Percentiles rank a stretch among this genome's conserved stretches.
Evolutionary conservation across 2,888 invertebrate species (phyloP).

Genomic region (Xestia sexstrigata): DNA sequence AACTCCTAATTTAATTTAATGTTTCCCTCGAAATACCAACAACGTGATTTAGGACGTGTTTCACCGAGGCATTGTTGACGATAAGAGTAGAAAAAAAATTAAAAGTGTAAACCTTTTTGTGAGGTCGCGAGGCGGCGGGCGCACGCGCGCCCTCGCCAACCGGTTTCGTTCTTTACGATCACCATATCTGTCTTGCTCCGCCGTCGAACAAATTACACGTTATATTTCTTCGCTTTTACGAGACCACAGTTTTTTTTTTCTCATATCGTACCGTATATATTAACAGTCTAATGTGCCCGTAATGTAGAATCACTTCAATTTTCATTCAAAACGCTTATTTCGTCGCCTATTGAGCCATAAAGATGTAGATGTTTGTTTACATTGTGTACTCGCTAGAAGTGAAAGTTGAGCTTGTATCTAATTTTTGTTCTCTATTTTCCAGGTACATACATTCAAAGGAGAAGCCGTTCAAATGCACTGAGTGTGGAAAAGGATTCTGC

Average conservation of each 20-base stretch:
- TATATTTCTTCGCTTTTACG: conserved; percentile 90
- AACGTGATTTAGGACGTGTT: conserved; percentile 85
- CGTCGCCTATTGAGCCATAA: conserved; percentile 78
- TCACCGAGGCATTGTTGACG: conserved; percentile 85
- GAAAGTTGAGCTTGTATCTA: conserved; percentile 75
- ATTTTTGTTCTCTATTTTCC: conserved; percentile 84
- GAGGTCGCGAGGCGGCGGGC: conserved; percentile 87
- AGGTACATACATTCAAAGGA: conserved; percentile 99
- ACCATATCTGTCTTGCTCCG: conserved; percentile 89
- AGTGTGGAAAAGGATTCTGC: conserved; percentile 99
- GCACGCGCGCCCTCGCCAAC: conserved; percentile 87
- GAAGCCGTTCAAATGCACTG: conserved; percentile 99
- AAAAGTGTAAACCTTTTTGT: conserved; percentile 90
- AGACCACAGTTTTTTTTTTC: conserved; percentile 84
- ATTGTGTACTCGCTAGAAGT: conserved; percentile 73
- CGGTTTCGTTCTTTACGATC: conserved; percentile 90
- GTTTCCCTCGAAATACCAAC: conserved; percentile 82
- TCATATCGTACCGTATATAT: conserved; percentile 81
- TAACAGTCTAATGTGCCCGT: conserved; percentile 83
- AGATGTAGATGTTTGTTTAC: conserved; percentile 77
- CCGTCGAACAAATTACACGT: conserved; percentile 90
- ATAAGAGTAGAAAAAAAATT: conserved; percentile 85
- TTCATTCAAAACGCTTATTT: conserved; percentile 78
- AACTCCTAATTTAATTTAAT: conserved; percentile 81
- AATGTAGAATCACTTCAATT: conserved; percentile 80